A percentile compares a stretch with the other conserved stretches of the same genome.
Conservation (phyloP, 2,888 invertebrate genomes). For the Magallana nippona region DNA sequence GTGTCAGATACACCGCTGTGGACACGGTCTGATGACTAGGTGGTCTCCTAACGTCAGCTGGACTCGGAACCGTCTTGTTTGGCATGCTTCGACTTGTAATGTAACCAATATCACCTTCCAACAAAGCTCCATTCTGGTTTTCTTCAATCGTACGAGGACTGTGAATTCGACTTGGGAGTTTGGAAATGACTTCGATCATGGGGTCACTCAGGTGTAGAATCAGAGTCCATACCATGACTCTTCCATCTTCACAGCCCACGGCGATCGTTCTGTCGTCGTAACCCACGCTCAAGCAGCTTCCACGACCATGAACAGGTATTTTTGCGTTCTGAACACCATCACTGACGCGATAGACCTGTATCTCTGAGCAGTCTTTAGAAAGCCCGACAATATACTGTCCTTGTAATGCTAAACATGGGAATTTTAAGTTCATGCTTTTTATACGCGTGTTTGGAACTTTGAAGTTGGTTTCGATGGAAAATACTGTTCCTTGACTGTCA, state of each 20-base stretch:
- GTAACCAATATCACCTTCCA: constrained; percentile 59
- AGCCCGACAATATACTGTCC: constrained; percentile 70
- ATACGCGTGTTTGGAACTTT: constrained; percentile 36
- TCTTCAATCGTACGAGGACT: constrained; percentile 25
- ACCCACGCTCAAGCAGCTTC: constrained; percentile 64
- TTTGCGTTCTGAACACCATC: constrained; percentile 63
- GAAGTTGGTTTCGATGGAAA: constrained; percentile 49
- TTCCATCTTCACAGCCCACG: constrained; percentile 74
- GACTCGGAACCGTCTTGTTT: constrained; percentile 55
- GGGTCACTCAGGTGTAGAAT: constrained; percentile 70
- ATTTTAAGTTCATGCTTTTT: constrained; percentile 50
- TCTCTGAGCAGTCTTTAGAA: constrained; percentile 59
- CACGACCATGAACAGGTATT: constrained; percentile 71
- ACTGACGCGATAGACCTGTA: constrained; percentile 62
- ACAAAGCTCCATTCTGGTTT: constrained; percentile 42
- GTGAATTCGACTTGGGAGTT: constrained; percentile 61
- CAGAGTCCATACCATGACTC: constrained; percentile 70
- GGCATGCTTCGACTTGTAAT: constrained; percentile 61
- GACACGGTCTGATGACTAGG: constrained; percentile 66
- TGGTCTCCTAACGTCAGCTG: constrained; percentile 56
- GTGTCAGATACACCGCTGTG: constrained; percentile 62
- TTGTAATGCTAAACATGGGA: constrained; percentile 62
- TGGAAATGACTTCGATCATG: constrained; percentile 64
- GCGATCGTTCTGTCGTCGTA: constrained; percentile 72
- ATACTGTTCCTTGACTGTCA: constrained; percentile 64